phyloP scores from a whole-genome alignment of 2,797 vertebrate species.

The Malacoctenus gilli region DNA sequence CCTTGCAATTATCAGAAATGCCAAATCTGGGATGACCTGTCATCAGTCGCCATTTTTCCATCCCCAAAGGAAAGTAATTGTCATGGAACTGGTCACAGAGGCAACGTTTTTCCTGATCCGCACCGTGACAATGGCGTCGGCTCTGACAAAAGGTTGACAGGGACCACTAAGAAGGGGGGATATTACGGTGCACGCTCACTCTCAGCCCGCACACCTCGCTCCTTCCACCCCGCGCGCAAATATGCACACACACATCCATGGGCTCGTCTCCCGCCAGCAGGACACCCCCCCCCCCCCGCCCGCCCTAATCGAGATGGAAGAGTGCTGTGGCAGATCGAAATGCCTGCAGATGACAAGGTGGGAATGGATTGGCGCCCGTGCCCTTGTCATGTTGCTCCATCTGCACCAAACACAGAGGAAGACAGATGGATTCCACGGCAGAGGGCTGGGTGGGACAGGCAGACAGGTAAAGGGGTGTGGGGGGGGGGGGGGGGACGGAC shows the following conservation, averaged over 20 bases:
- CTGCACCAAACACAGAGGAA: slow-evolving; percentile 67
- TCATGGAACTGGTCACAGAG: slow-evolving; percentile 54
- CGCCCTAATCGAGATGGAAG: slow-evolving; percentile 88
- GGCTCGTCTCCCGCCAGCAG: slow-evolving; percentile 70
- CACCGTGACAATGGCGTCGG: slow-evolving; percentile 82
- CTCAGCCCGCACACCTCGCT: slow-evolving; percentile 61
- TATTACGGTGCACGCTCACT: slow-evolving; percentile 71
- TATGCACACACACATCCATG: slow-evolving; percentile 33
- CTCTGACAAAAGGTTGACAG: slow-evolving; percentile 75
- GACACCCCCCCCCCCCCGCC: too few relatives aligned
- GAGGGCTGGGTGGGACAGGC: slow-evolving; percentile 33
- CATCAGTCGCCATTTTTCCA: slow-evolving; percentile 32
- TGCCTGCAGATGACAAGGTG: slow-evolving; percentile 79
- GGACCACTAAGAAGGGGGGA: slow-evolving; percentile 23
- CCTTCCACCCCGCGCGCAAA: slow-evolving; percentile 26
- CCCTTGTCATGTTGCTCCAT: slow-evolving; percentile 78
- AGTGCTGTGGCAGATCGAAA: slow-evolving; percentile 81
- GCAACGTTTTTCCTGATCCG: slow-evolving; percentile 68
- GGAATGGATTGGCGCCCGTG: slow-evolving; percentile 77
- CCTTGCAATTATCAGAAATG: slow-evolving; percentile 48
- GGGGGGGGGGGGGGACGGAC: slow-evolving; percentile 9
- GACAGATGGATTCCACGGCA: slow-evolving; percentile 65
- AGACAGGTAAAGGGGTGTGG: too few relatives aligned
- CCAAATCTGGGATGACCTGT: slow-evolving; percentile 43
- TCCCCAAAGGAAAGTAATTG: slow-evolving; percentile 57